Percentiles rank a stretch among this genome's conserved stretches.
These are phyloP conservation scores for Phrixothrix hirtus DNA, from an alignment of 2,888 invertebrate species.

Conservation along the genomic window DNA sequence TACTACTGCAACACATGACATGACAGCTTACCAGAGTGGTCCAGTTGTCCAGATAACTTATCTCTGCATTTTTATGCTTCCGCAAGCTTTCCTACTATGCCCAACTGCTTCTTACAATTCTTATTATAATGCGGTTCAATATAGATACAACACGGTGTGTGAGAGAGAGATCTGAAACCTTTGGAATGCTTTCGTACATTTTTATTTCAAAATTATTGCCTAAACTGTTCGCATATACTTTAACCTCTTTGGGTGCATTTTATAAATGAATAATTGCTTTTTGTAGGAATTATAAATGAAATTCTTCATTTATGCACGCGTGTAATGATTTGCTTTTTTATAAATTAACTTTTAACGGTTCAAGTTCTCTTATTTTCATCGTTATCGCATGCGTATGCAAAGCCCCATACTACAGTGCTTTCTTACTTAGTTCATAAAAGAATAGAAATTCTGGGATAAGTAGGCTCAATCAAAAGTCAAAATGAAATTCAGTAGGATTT, in stretches of 20 bases:
- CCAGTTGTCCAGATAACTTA: slow-evolving; percentile 34
- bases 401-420: too few species aligned
- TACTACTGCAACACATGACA: slow-evolving; percentile 39
- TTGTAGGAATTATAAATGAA: too few species aligned
- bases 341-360: not conserved
- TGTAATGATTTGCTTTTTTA: not conserved
- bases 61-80: slow-evolving; percentile 18
- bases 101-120: slow-evolving; percentile 34
- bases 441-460: too few species aligned
- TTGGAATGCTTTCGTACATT: slow-evolving; percentile 36
- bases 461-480: too few species aligned
- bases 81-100: slow-evolving; percentile 12
- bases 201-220: slow-evolving; percentile 29
- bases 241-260: slow-evolving; percentile 25
- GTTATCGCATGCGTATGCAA: too few species aligned
- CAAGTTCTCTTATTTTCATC: too few species aligned
- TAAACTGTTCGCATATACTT: slow-evolving; percentile 24
- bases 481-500: too few species aligned
- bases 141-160: slow-evolving; percentile 37
- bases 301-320: too few species aligned
- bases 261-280: slow-evolving; percentile 19
- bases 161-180: slow-evolving; percentile 42
- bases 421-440: too few species aligned
- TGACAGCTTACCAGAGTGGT: slow-evolving; percentile 42
- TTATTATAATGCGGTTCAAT: slow-evolving; percentile 39